phyloP scores from a whole-genome alignment of 2,888 invertebrate genomes.

The Metopia argyrocephala region DNA sequence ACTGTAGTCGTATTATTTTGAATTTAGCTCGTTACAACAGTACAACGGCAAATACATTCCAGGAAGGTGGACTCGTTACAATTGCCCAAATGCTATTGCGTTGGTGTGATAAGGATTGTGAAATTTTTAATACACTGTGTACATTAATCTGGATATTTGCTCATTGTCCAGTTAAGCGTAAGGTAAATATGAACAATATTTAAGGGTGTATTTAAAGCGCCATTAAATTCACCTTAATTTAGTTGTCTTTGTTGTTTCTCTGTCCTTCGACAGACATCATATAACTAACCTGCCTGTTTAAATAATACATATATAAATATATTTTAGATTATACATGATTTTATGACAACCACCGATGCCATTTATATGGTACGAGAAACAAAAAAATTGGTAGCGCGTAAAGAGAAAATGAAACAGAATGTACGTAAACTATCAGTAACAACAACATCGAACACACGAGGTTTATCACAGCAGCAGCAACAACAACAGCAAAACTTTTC shows the following conservation, averaged over 20 bases:
- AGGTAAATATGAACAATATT: slow-evolving; percentile 66
- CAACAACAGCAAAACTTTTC: slow-evolving; percentile 67
- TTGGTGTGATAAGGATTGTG: slow-evolving; percentile 84
- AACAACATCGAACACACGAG: slow-evolving; percentile 17
- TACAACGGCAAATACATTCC: slow-evolving; percentile 82
- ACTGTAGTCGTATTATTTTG: slow-evolving; percentile 81
- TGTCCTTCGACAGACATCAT: not conserved
- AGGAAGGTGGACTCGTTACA: slow-evolving; percentile 81
- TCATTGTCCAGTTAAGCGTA: slow-evolving; percentile 75
- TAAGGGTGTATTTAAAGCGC: slow-evolving; percentile 35
- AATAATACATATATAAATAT: not conserved
- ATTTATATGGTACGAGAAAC: slow-evolving; percentile 77
- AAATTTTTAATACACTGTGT: slow-evolving; percentile 82
- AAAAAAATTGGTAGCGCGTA: slow-evolving; percentile 77
- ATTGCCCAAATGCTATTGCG: slow-evolving; percentile 83
- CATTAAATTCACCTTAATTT: slow-evolving; percentile 27
- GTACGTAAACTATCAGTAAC: slow-evolving; percentile 70
- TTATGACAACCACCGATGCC: slow-evolving; percentile 77
- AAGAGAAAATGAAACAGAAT: slow-evolving; percentile 78
- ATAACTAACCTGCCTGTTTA: not conserved
- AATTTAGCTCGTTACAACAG: slow-evolving; percentile 83
- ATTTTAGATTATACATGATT: slow-evolving; percentile 75
- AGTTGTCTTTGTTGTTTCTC: not conserved
- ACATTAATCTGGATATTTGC: slow-evolving; percentile 84
- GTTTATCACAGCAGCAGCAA: slow-evolving; percentile 30